Evolutionary conservation across 2,888 invertebrate species (phyloP), one percentile per base, ranked within the genome.

Genomic region (Diarsia dahlii): DNA sequence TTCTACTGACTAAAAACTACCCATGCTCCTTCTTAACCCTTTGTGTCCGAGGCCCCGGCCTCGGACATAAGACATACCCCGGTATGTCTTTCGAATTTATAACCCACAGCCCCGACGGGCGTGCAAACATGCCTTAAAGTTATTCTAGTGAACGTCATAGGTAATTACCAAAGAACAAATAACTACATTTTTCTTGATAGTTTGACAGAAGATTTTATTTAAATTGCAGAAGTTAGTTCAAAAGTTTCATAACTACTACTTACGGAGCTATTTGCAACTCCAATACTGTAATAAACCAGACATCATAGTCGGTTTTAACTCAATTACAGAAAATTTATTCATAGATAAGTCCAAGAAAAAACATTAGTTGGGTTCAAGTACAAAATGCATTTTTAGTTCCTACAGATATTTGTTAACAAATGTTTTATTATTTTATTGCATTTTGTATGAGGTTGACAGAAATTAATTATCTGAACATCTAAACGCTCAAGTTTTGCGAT

Each of bases 171-270:
- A 50, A 15, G 3, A 71, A 10, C 34, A 56, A 28, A 63, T 50
- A 45, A 45, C n/a, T 3, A 45, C 18, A 48, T 63, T 71, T 48
- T 58, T 62, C 80, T 63, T 48, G 2, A 23, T 5, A 80, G n/a
- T 80, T 50, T 23, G 9, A 80, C 15, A 9, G 48, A n/a, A n/a
- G n/a, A 50, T 48, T 56, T 71, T n/a, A 54, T 65, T 74, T 62
- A 20, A 56, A 80, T 74, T 62, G 54, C 48, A 34, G 34, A 74
- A 81, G 39, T 78, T 28, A 12, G 52, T 58, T 18, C 4, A 23
- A 46, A 65, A 72, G 73, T 66, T 64, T 39, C 28, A n/a, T 62
- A 74, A 62, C 74, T 52, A 5, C 48, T 18, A 8, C 48, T 18
- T 23, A 18, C 13, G 9, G 45, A 12, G 10, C 13, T 3, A 34